These are phyloP conservation scores for Lepidocolaptes lacrymiger DNA, from an alignment of 2,797 vertebrate genomes.

Conservation along the genomic window DNA sequence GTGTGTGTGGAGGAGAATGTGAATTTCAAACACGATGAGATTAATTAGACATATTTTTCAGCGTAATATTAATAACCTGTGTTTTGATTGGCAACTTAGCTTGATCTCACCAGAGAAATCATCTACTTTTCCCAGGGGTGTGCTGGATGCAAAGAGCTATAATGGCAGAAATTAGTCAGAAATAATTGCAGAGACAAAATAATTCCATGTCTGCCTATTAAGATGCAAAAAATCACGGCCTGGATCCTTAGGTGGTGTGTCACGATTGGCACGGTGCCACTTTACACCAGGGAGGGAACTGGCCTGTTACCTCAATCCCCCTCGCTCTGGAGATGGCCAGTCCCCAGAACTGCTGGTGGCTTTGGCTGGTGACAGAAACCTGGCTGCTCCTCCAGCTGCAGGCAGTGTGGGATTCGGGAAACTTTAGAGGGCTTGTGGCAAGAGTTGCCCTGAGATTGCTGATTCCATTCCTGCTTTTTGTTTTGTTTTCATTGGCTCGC, in stretches of 20 bases:
- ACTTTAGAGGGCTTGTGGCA: slow-evolving; percentile 51
- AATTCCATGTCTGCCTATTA: neutral
- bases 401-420: slow-evolving; percentile 49
- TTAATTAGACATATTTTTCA: slow-evolving; percentile 17
- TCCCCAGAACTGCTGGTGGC: neutral
- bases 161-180: slow-evolving; percentile 36
- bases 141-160: neutral
- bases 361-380: slow-evolving; percentile 59
- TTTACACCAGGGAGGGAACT: neutral
- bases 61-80: neutral
- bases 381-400: slow-evolving; percentile 48
- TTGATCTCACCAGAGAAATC: neutral
- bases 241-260: slow-evolving; percentile 15
- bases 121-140: neutral
- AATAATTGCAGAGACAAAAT: slow-evolving; percentile 29
- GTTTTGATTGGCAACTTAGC: slow-evolving; percentile 16
- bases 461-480: slow-evolving; percentile 67
- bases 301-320: neutral
- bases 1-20: neutral
- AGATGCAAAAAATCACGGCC: neutral
- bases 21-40: neutral
- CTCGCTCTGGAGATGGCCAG: neutral
- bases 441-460: slow-evolving; percentile 69
- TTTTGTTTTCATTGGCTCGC: slow-evolving; percentile 67
- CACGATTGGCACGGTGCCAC: neutral